A percentile compares a stretch with the other conserved stretches of the same genome.
Evolutionary conservation across 1,140 invertebrate genomes (phyloP).

Genomic region (Drosophila novamexicana): DNA sequence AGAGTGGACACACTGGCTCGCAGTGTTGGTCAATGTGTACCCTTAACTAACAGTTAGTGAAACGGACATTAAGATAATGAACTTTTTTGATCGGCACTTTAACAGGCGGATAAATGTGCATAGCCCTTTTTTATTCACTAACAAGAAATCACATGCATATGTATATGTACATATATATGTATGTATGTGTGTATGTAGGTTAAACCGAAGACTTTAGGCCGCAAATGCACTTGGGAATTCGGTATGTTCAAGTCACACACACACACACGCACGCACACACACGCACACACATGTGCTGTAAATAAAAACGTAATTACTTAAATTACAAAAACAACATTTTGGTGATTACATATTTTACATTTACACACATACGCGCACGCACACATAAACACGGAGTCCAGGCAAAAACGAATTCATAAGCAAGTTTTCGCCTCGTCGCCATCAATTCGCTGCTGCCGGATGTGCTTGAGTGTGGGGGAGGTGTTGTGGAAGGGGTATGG

Average conservation of each 20-base stretch:
- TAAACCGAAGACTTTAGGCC: background rate
- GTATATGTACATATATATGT: too few relatives aligned
- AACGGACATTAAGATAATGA: too few relatives aligned
- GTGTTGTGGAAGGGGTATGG: slow-evolving; percentile 18
- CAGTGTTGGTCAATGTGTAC: too few relatives aligned
- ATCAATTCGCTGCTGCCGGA: slow-evolving; percentile 51
- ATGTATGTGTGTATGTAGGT: too few relatives aligned
- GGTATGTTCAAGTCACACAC: background rate
- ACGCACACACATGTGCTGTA: slow-evolving; percentile 20
- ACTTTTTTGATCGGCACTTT: too few relatives aligned
- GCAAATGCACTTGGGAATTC: slow-evolving; percentile 8
- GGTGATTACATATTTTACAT: slow-evolving; percentile 70
- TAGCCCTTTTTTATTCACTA: too few relatives aligned
- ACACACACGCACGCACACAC: slow-evolving; percentile 8
- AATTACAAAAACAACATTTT: slow-evolving; percentile 64
- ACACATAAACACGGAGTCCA: slow-evolving; percentile 25
- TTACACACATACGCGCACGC: slow-evolving; percentile 17
- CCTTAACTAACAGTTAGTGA: too few relatives aligned
- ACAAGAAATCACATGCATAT: too few relatives aligned
- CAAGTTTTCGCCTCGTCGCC: slow-evolving; percentile 44
- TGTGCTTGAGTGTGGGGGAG: slow-evolving; percentile 34
- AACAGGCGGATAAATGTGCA: too few relatives aligned
- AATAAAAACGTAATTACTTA: slow-evolving; percentile 68
- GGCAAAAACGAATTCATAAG: slow-evolving; percentile 51
- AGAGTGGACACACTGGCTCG: too few relatives aligned